phyloP scores from a whole-genome alignment of 2,888 invertebrate species.

The Drosophila limbata region DNA sequence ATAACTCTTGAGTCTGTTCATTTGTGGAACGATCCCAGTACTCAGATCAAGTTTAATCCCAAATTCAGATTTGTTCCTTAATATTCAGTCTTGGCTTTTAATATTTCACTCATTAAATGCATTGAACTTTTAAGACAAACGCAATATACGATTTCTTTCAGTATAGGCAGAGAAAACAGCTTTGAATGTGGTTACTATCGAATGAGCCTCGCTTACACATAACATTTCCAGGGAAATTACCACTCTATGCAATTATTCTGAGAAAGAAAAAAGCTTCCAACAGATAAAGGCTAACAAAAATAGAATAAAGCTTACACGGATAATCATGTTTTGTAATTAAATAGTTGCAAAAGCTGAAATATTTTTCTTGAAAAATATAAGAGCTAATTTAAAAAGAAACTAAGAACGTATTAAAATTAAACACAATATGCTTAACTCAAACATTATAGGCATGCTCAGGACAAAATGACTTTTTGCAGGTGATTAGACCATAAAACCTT shows the following conservation, averaged over 20 bases:
- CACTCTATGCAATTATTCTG: neutral
- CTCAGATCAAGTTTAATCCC: too few relatives aligned
- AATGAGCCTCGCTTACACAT: neutral
- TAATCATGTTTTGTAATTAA: neutral
- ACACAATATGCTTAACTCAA: neutral
- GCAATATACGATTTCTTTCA: neutral
- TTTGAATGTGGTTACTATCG: neutral
- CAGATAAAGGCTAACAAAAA: neutral
- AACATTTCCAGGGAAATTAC: neutral
- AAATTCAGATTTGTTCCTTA: too few relatives aligned
- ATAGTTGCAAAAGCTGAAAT: neutral
- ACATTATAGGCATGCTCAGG: neutral
- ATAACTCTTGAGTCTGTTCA: neutral
- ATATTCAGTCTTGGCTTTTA: too few relatives aligned
- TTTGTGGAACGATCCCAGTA: too few relatives aligned
- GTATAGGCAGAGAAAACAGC: neutral
- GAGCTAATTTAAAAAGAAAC: too few relatives aligned
- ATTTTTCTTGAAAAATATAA: too few relatives aligned
- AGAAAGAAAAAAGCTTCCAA: neutral
- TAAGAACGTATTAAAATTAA: neutral
- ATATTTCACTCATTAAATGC: too few relatives aligned
- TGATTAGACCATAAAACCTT: constrained; percentile 2
- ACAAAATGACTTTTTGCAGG: neutral
- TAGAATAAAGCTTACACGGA: neutral
- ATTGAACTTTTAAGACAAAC: neutral